Evolutionary conservation across 2,888 invertebrate genomes (phyloP).

Genomic region (Dynastes tityus): DNA sequence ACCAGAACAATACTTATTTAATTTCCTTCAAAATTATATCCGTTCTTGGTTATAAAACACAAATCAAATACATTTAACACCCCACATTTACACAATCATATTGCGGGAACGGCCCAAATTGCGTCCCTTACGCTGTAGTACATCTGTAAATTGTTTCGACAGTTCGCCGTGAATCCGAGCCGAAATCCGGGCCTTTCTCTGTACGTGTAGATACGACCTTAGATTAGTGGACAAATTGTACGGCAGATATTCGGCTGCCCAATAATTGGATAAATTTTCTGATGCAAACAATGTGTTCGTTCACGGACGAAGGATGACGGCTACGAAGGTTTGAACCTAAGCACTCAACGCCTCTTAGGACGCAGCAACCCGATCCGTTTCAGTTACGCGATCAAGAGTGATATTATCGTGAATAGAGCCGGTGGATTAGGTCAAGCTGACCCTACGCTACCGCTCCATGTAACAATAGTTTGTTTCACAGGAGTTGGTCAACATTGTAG

Average conservation of each 20-base stretch:
- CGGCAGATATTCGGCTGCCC: not conserved
- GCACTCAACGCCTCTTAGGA: not conserved
- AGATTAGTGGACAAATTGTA: conserved; percentile 25
- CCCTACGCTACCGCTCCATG: not conserved
- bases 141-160: conserved; percentile 21
- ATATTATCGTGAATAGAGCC: conserved; percentile 17
- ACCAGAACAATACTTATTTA: not conserved
- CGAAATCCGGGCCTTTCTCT: not conserved
- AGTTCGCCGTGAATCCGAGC: conserved; percentile 10
- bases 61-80: conserved; percentile 10
- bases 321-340: not conserved
- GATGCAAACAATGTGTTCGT: not conserved
- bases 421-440: not conserved
- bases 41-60: not conserved
- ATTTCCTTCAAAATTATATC: not conserved
- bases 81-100: not conserved
- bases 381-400: conserved; percentile 18
- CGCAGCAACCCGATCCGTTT: conserved; percentile 2
- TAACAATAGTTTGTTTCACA: not conserved
- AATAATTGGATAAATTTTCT: conserved; percentile 32
- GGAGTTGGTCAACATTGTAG: not conserved
- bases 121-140: not conserved
- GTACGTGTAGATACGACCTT: conserved; percentile 10
- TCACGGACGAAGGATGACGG: not conserved
- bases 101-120: conserved; percentile 15